Percentiles rank a stretch among this genome's conserved stretches.
Conservation (phyloP, 2,113 vertebrate genomes). For the Heterochromis multidens region DNA sequence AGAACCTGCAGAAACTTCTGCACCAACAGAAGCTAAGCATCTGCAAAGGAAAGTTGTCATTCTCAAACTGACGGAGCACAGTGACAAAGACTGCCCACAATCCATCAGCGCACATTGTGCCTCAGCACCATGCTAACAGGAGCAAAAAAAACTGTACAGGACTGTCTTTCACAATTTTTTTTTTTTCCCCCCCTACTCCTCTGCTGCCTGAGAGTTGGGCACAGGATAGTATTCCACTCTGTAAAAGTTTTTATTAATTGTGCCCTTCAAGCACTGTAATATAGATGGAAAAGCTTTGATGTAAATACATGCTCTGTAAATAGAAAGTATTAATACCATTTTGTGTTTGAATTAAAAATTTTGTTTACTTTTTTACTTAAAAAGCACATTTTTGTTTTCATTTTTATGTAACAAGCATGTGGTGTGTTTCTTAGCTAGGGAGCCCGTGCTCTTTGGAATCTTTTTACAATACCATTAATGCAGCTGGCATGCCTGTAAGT, state of each 20-base stretch:
- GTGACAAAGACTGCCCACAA: conserved; percentile 25
- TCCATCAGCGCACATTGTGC: conserved; percentile 19
- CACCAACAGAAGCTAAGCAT: neutral
- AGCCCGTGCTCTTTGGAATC: neutral
- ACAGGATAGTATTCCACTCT: neutral
- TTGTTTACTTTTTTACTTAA: conserved; percentile 31
- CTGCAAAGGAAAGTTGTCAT: conserved; percentile 76
- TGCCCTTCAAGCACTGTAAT: conserved; percentile 5
- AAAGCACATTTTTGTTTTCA: conserved; percentile 10
- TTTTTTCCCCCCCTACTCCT: neutral
- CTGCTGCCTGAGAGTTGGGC: neutral
- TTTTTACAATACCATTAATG: neutral
- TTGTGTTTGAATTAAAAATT: conserved; percentile 19
- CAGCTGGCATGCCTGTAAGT: conserved; percentile 12
- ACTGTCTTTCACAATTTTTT: neutral
- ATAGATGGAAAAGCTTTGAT: conserved; percentile 25
- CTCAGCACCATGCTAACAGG: conserved; percentile 60
- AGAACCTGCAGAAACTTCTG: too few relatives aligned
- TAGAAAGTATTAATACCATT: conserved; percentile 46
- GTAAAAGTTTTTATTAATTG: neutral
- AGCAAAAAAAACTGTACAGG: conserved; percentile 13
- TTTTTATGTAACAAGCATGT: neutral
- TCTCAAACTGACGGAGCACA: conserved; percentile 74
- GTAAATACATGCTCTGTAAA: conserved; percentile 73
- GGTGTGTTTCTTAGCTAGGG: neutral